These are phyloP conservation scores for Gallinago stenura DNA, from an alignment of 2,797 vertebrate species.

Conservation along the genomic window DNA sequence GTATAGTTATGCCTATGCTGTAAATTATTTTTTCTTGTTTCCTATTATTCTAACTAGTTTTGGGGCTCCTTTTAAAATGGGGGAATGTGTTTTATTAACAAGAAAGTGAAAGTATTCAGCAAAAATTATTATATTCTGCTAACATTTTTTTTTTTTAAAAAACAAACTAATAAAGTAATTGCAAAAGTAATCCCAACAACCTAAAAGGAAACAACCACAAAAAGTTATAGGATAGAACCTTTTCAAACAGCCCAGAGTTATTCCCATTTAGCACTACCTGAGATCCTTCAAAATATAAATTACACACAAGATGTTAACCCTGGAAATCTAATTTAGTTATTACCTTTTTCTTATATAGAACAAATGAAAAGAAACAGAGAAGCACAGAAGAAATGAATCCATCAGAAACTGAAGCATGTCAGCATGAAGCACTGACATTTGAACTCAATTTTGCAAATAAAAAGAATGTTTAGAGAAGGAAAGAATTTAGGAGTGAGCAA, in stretches of 20 bases:
- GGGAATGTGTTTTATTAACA: neutral
- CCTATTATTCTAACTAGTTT: neutral
- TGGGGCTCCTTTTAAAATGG: neutral
- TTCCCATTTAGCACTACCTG: neutral
- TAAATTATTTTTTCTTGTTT: neutral
- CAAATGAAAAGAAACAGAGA: constrained; percentile 49
- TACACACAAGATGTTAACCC: constrained; percentile 10
- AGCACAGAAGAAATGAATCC: constrained; percentile 25
- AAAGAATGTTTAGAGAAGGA: constrained; percentile 39
- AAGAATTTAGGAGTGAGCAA: neutral
- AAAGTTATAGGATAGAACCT: neutral
- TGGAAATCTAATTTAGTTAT: constrained; percentile 50
- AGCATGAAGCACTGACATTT: constrained; percentile 29
- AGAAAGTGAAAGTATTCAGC: neutral
- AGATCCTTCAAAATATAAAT: constrained; percentile 33
- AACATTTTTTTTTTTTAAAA: neutral
- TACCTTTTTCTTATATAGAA: neutral
- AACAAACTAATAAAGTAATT: neutral
- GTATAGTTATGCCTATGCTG: neutral
- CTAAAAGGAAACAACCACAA: neutral
- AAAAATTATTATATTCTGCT: neutral
- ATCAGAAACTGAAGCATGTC: constrained; percentile 37
- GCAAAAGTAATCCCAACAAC: neutral
- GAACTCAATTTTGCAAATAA: constrained; percentile 52
- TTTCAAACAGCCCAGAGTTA: constrained; percentile 7